A percentile compares a stretch with the other conserved stretches of the same genome.
phyloP scores from a whole-genome alignment of 2,797 vertebrate species.

The Gymnoscopelus microlampas region DNA sequence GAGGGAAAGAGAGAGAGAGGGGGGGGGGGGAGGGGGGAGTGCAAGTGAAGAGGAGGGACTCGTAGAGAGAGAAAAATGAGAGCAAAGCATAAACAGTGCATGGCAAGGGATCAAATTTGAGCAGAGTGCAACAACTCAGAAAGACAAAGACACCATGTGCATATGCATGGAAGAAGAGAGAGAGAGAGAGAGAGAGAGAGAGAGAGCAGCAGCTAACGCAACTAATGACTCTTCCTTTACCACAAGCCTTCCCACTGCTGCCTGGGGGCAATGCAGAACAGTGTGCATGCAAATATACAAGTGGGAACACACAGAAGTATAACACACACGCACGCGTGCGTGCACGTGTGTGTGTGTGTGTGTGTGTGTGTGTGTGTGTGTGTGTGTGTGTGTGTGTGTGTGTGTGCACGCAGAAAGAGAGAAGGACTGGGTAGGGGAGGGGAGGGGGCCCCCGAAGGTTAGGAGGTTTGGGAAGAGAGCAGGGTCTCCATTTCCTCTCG shows the following conservation, averaged over 20 bases:
- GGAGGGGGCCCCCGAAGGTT: conserved; percentile 16
- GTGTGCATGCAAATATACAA: conserved; percentile 19
- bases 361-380: no score
- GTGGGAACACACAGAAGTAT: conserved; percentile 35
- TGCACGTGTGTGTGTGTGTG: conserved; percentile 5
- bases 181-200: conserved; percentile 12
- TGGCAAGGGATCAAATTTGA: conserved; percentile 32
- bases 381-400: conserved; percentile 16
- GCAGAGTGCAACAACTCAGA: conserved; percentile 26
- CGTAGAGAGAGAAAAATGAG: conserved; percentile 4
- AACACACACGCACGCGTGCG: conserved; percentile 33
- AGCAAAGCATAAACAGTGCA: conserved; percentile 23
- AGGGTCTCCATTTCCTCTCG: conserved; percentile 80
- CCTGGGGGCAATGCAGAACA: conserved; percentile 15
- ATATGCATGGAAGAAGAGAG: background rate
- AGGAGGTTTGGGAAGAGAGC: conserved; percentile 60
- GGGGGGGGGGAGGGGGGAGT: background rate
- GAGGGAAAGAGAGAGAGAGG: conserved; percentile 4
- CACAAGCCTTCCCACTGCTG: conserved; percentile 37
- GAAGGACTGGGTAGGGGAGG: conserved; percentile 58
- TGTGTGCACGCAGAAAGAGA: conserved; percentile 37
- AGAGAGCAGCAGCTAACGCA: conserved; percentile 22
- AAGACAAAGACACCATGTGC: conserved; percentile 25
- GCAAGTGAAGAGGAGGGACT: background rate
- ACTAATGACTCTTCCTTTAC: conserved; percentile 34